These are phyloP conservation scores for Dastarcus helophoroides DNA, from an alignment of 2,888 invertebrate genomes.

Conservation along the genomic window DNA sequence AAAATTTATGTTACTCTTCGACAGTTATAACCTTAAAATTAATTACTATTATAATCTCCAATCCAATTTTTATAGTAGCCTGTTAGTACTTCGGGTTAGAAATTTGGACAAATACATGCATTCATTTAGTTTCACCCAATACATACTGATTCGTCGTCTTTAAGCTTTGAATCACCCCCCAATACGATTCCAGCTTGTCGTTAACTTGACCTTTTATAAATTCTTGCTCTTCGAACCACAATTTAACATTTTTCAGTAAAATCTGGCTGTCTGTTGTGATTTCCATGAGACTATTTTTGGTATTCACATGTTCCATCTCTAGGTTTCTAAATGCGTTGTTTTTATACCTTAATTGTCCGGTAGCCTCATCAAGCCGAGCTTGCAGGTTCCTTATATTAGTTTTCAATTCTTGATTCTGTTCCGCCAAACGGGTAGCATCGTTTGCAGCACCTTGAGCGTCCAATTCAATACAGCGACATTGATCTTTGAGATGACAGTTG, in stretches of 20 bases:
- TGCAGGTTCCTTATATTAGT: slow-evolving; percentile 23
- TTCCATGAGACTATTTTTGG: slow-evolving; percentile 27
- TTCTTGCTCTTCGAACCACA: slow-evolving; percentile 34
- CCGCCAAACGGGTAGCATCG: slow-evolving; percentile 25
- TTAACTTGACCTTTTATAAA: slow-evolving; percentile 26
- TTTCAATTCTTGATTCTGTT: slow-evolving; percentile 27
- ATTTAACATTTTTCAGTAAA: slow-evolving; percentile 29
- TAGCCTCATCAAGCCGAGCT: slow-evolving; percentile 18
- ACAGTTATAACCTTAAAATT: no score
- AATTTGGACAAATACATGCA: no score
- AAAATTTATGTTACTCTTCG: no score
- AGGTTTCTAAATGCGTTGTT: slow-evolving; percentile 25
- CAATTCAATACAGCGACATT: slow-evolving; percentile 24
- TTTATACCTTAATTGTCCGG: slow-evolving; percentile 25
- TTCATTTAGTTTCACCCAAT: no score
- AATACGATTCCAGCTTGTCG: slow-evolving; percentile 21
- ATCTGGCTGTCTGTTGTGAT: slow-evolving; percentile 32
- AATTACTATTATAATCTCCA: no score
- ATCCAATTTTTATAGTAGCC: no score
- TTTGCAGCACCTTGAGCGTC: slow-evolving; percentile 4
- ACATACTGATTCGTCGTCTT: no score
- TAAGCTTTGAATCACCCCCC: slow-evolving; percentile 22
- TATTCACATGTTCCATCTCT: slow-evolving; percentile 28
- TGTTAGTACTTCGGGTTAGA: no score
- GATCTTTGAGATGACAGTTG: slow-evolving; percentile 22